phyloP scores from a whole-genome alignment of 2,797 vertebrate species.

The Liasis olivaceus region DNA sequence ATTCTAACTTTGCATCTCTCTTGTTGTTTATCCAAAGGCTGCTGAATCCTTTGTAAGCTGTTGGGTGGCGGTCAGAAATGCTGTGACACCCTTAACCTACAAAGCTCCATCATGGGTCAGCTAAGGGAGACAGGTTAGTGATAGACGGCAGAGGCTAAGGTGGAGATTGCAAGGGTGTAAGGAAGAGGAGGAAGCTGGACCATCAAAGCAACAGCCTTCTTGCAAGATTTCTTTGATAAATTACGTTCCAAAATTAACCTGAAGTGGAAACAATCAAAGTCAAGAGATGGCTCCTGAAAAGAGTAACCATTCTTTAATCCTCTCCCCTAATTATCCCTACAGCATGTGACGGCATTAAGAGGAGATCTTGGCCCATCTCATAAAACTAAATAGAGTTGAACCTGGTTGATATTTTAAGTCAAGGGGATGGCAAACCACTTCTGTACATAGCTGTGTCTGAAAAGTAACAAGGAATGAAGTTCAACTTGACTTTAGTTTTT shows the following conservation, averaged over 20 bases:
- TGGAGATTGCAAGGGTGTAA: background rate
- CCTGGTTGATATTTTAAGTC: no score
- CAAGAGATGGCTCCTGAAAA: background rate
- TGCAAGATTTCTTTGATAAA: background rate
- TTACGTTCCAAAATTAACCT: no score
- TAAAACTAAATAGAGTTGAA: no score
- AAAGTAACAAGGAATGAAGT: no score
- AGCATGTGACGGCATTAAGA: background rate
- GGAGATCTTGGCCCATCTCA: background rate
- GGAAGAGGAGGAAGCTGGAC: background rate
- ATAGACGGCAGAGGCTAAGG: background rate
- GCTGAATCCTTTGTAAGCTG: background rate
- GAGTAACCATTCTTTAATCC: background rate
- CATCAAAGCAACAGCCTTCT: background rate
- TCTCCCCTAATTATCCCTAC: background rate
- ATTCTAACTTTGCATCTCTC: background rate
- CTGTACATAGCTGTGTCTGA: no score
- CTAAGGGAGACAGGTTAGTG: background rate
- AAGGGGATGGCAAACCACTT: no score
- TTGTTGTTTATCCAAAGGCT: background rate
- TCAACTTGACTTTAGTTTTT: no score
- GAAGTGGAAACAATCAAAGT: background rate
- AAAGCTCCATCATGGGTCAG: background rate
- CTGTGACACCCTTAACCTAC: background rate
- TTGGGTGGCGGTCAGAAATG: background rate